A percentile compares a stretch with the other conserved stretches of the same genome.
Conservation (phyloP, 2,113 vertebrate genomes). For the Tylochromis polylepis region DNA sequence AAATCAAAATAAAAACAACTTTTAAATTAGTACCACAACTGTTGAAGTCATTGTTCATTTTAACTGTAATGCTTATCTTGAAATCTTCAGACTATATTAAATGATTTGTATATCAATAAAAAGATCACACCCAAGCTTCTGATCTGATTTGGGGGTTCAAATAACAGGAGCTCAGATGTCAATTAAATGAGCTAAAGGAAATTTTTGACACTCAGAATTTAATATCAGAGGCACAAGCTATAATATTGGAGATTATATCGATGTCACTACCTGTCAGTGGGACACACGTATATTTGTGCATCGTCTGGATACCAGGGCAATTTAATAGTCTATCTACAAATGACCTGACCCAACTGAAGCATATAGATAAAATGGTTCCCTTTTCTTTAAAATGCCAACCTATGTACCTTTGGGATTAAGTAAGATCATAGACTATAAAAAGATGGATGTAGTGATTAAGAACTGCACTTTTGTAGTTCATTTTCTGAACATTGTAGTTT, state of each 20-base stretch:
- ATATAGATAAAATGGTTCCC: background rate
- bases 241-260: background rate
- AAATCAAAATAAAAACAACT: background rate
- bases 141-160: background rate
- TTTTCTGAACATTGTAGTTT: background rate
- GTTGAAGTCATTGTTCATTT: background rate
- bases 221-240: background rate
- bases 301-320: background rate
- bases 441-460: background rate
- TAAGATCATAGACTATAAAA: background rate
- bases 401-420: background rate
- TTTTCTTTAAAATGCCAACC: background rate
- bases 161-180: background rate
- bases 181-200: background rate
- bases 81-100: background rate
- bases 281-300: background rate
- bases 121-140: no score
- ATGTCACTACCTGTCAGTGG: background rate
- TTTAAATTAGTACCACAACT: background rate
- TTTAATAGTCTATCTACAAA: background rate
- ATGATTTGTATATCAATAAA: background rate
- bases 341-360: background rate
- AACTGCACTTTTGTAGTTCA: background rate
- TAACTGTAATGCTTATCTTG: background rate
- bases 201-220: rapidly evolving